Conservation (phyloP, 2,797 vertebrate genomes). For the Periparus ater region DNA sequence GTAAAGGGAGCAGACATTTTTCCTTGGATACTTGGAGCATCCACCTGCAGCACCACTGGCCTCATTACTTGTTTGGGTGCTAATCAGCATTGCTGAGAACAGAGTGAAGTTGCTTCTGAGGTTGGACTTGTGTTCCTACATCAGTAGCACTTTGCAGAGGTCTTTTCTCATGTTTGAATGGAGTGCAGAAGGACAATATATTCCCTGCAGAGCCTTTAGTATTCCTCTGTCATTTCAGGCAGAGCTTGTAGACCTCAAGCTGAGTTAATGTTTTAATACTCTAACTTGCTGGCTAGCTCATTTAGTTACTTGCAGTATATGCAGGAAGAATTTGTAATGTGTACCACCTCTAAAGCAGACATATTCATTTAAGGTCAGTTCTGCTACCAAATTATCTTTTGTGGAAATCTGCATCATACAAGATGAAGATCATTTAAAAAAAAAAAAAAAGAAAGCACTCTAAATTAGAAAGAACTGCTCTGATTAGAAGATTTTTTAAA, state of each 20-base stretch:
- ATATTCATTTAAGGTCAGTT: background rate
- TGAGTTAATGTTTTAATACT: background rate
- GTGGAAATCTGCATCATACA: background rate
- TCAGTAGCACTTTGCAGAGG: background rate
- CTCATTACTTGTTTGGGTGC: background rate
- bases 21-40: background rate
- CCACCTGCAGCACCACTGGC: background rate
- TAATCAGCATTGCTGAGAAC: background rate
- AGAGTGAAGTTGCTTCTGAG: background rate
- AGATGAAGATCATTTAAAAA: background rate
- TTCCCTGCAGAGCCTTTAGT: background rate
- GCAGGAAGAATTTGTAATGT: background rate
- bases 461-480: background rate
- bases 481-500: background rate
- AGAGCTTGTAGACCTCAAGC: background rate
- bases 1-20: background rate
- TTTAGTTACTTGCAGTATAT: background rate
- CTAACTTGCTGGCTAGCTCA: background rate
- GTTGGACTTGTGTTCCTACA: accelerated
- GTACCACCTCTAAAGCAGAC: background rate
- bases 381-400: background rate
- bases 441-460: accelerated
- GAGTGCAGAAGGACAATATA: background rate
- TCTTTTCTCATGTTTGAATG: background rate
- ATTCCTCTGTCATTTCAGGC: background rate